Percentiles rank a stretch among this genome's conserved stretches.
Conservation (phyloP, 2,113 vertebrate genomes). For the Sinocyclocheilus grahami region DNA sequence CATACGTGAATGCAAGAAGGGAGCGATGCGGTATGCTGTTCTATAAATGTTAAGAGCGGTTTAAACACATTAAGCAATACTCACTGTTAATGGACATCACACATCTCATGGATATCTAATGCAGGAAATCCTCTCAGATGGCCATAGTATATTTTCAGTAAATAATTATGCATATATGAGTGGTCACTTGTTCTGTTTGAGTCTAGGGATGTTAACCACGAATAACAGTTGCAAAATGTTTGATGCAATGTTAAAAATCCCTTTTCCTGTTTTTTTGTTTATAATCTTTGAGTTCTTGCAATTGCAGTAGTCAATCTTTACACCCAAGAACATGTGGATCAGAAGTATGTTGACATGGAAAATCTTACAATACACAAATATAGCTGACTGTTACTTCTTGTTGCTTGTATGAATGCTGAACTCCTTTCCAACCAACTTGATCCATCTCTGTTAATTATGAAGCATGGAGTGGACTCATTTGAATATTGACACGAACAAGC, state of each 20-base stretch:
- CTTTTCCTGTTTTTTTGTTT: background rate
- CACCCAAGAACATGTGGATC: constrained; percentile 1
- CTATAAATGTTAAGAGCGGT: constrained; percentile 45
- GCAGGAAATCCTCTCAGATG: constrained; percentile 15
- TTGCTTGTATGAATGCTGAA: constrained; percentile 12
- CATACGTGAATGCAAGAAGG: background rate
- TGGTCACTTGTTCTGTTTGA: constrained; percentile 17
- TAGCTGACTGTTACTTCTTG: constrained; percentile 49
- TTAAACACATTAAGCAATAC: constrained; percentile 59
- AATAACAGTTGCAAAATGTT: constrained; percentile 20
- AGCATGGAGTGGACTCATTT: background rate
- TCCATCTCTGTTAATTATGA: background rate
- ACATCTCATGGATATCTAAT: constrained; percentile 23
- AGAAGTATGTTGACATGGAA: background rate
- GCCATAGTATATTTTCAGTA: background rate
- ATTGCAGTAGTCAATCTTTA: constrained; percentile 42
- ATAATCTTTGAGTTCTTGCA: constrained; percentile 9
- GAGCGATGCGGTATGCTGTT: constrained; percentile 17
- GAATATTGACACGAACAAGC: constrained; percentile 16
- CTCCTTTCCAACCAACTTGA: background rate
- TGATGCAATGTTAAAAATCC: constrained; percentile 7
- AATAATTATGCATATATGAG: constrained; percentile 28
- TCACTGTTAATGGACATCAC: constrained; percentile 48
- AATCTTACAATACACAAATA: constrained; percentile 26
- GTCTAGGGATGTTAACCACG: constrained; percentile 27